Conservation (phyloP, 64 coral and sea anemone genomes). For the Actinia tenebrosa region DNA sequence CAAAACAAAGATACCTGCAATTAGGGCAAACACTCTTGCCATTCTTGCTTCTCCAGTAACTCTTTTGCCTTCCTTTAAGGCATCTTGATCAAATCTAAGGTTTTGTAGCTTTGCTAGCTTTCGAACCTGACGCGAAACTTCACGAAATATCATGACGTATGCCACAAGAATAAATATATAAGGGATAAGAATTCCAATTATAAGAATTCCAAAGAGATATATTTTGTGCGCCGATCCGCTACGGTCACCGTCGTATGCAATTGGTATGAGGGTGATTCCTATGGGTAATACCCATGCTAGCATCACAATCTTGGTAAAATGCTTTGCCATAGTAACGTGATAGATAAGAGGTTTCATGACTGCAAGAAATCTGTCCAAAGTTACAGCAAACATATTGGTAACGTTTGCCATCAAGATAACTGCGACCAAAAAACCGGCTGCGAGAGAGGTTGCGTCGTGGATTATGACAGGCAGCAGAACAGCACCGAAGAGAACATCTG, state of each 20-base stretch:
- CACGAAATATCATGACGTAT: constrained; percentile 74
- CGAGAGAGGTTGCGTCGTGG: neutral
- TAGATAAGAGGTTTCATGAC: constrained; percentile 70
- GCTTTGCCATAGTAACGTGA: constrained; percentile 63
- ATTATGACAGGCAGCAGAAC: constrained; percentile 65
- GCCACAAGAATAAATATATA: constrained; percentile 76
- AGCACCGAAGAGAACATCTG: constrained; percentile 68
- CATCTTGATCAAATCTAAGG: constrained; percentile 14
- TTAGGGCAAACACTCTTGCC: constrained; percentile 50
- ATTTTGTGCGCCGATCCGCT: neutral
- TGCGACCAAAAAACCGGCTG: constrained; percentile 40
- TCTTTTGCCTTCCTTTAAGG: constrained; percentile 43
- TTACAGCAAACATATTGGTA: constrained; percentile 78
- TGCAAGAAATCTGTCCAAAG: constrained; percentile 70
- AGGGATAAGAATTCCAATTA: constrained; percentile 61
- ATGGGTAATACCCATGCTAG: constrained; percentile 61
- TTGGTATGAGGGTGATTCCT: constrained; percentile 36
- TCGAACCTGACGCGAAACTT: constrained; percentile 61
- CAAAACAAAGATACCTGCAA: constrained; percentile 52
- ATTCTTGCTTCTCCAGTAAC: constrained; percentile 41
- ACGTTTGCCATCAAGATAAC: constrained; percentile 75
- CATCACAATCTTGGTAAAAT: constrained; percentile 63
- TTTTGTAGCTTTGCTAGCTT: constrained; percentile 48
- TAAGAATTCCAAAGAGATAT: constrained; percentile 56
- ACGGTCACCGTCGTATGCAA: constrained; percentile 25